phyloP scores from a whole-genome alignment of 2,888 invertebrate genomes.

The Halictus quadricinctus region DNA sequence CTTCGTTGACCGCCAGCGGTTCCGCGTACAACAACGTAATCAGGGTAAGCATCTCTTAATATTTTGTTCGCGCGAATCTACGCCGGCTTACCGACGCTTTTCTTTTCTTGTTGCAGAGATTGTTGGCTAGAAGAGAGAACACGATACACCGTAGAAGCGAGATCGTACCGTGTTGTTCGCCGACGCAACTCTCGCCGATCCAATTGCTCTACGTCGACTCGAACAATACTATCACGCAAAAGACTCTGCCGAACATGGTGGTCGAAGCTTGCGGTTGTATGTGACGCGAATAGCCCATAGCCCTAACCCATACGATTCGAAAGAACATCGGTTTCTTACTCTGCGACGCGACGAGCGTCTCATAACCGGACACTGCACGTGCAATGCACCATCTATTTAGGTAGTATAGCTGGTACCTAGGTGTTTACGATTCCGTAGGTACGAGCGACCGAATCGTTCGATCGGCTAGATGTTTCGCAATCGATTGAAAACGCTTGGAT shows the following conservation, averaged over 20 bases:
- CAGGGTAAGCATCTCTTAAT: constrained; percentile 85
- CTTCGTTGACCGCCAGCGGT: constrained; percentile 87
- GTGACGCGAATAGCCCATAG: constrained; percentile 81
- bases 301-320: background rate
- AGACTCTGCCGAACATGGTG: constrained; percentile 93
- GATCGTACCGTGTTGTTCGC: constrained; percentile 93
- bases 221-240: constrained; percentile 90
- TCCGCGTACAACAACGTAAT: constrained; percentile 89
- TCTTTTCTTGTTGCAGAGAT: constrained; percentile 84
- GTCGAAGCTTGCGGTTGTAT: constrained; percentile 96
- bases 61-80: too few species aligned
- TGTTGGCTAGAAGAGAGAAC: constrained; percentile 86
- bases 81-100: too few species aligned
- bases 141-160: constrained; percentile 83
- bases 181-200: constrained; percentile 91
- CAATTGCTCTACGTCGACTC: constrained; percentile 92
- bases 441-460: background rate
- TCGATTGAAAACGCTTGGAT: background rate
- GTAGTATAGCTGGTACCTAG: too few species aligned
- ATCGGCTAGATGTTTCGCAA: background rate
- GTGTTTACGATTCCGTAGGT: background rate
- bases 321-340: background rate
- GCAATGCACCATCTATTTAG: background rate
- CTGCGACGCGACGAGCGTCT: background rate
- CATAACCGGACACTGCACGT: background rate